Evolutionary conservation across 2,888 invertebrate species (phyloP).

Genomic region (Neoascia interrupta): DNA sequence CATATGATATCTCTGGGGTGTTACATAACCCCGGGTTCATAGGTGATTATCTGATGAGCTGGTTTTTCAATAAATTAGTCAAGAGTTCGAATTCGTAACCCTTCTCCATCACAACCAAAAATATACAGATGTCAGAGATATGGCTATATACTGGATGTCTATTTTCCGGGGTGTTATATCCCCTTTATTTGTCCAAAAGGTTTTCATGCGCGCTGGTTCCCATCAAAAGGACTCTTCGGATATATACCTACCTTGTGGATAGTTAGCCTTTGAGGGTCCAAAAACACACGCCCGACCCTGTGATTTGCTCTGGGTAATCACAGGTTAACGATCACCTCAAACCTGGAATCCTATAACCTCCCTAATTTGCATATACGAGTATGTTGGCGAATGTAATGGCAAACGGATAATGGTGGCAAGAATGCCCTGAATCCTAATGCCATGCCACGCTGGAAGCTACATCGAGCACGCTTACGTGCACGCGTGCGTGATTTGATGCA

Average conservation of each 20-base stretch:
- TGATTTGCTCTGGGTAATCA: constrained; percentile 58
- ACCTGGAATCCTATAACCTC: constrained; percentile 58
- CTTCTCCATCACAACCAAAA: too few relatives aligned
- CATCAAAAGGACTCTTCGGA: not conserved
- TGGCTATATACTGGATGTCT: not conserved
- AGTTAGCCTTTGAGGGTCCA: constrained; percentile 24
- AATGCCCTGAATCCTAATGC: constrained; percentile 65
- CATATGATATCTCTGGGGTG: not conserved
- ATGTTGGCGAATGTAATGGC: not conserved
- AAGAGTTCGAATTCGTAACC: constrained; percentile 8
- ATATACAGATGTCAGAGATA: too few relatives aligned
- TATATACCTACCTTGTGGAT: not conserved
- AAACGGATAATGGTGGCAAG: constrained; percentile 42
- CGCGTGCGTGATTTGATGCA: constrained; percentile 66
- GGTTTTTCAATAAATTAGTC: not conserved
- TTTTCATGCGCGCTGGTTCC: not conserved
- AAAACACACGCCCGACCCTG: constrained; percentile 35
- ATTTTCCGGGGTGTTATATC: not conserved
- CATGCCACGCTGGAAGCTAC: constrained; percentile 58
- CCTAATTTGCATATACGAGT: constrained; percentile 60
- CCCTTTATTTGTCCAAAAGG: not conserved
- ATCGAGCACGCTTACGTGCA: constrained; percentile 63
- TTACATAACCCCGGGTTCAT: constrained; percentile 5
- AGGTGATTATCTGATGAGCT: constrained; percentile 14
- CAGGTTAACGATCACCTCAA: constrained; percentile 51